phyloP scores from a whole-genome alignment of 2,113 vertebrate species.

The Atractosteus spatula region DNA sequence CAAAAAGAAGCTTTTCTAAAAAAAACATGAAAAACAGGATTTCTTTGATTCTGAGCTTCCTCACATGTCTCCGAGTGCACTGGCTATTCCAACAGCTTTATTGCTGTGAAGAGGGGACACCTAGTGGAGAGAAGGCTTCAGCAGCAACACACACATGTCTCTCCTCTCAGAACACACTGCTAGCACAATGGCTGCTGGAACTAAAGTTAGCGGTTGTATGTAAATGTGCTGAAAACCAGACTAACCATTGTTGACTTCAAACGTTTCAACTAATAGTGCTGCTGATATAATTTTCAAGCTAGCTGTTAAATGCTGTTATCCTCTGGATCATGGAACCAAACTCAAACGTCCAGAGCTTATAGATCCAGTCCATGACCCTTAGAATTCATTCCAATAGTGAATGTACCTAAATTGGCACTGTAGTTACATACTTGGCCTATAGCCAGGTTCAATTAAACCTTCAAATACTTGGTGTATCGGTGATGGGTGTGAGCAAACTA shows the following conservation, averaged over 20 bases:
- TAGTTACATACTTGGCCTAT: not conserved
- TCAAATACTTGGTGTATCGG: too few species aligned
- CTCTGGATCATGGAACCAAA: too few species aligned
- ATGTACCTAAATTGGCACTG: not conserved
- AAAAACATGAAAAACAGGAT: not conserved
- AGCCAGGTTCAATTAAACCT: not conserved
- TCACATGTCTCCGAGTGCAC: too few species aligned
- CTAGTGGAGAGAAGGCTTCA: not conserved
- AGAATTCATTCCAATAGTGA: not conserved
- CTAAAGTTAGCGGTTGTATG: not conserved
- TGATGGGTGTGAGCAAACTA: too few species aligned
- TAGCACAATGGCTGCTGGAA: too few species aligned
- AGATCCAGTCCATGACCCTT: too few species aligned
- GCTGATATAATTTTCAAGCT: not conserved
- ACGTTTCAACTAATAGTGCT: not conserved
- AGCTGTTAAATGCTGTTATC: too few species aligned
- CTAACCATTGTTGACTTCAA: not conserved
- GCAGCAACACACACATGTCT: not conserved
- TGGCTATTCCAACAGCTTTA: not conserved
- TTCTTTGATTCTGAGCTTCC: not conserved
- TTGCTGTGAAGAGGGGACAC: conserved; percentile 35
- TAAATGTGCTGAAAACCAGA: not conserved
- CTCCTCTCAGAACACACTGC: not conserved
- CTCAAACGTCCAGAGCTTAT: too few species aligned
- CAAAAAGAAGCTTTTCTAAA: not conserved